A percentile compares a stretch with the other conserved stretches of the same genome.
Evolutionary conservation across 2,113 vertebrate species (phyloP).

Genomic region (Nanorana parkeri): DNA sequence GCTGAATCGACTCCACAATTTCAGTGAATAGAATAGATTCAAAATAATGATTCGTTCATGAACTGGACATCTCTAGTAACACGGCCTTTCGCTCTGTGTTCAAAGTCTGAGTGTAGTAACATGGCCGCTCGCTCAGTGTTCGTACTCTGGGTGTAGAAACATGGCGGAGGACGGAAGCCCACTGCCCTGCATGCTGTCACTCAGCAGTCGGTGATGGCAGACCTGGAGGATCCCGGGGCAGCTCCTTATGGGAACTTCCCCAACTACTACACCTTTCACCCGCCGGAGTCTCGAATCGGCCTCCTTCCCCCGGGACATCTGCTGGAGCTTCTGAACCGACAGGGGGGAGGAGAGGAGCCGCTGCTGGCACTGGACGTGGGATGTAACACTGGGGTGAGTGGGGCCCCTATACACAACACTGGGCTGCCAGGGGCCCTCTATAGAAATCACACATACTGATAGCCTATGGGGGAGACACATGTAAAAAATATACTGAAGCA

Average conservation of each 20-base stretch:
- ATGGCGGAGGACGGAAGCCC: conserved; percentile 64
- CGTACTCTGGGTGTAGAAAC: neutral
- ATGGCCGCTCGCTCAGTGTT: neutral
- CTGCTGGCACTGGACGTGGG: conserved; percentile 88
- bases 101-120: neutral
- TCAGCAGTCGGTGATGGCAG: neutral
- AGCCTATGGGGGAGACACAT: too few species aligned
- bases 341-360: conserved; percentile 46
- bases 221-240: conserved; percentile 75
- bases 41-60: too few species aligned
- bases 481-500: too few species aligned
- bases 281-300: conserved; percentile 82
- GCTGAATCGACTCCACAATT: too few species aligned
- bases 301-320: conserved; percentile 81
- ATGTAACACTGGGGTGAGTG: conserved; percentile 91
- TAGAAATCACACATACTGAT: too few species aligned
- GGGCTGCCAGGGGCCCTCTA: too few species aligned
- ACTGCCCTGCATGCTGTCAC: neutral
- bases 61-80: too few species aligned
- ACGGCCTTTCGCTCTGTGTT: too few species aligned
- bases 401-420: too few species aligned
- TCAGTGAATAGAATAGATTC: too few species aligned
- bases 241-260: conserved; percentile 91
- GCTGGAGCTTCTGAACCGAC: conserved; percentile 67
- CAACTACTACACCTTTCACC: conserved; percentile 89